These are phyloP conservation scores for Sminthurinus signatus DNA, from an alignment of 1,140 invertebrate genomes.

Conservation along the genomic window DNA sequence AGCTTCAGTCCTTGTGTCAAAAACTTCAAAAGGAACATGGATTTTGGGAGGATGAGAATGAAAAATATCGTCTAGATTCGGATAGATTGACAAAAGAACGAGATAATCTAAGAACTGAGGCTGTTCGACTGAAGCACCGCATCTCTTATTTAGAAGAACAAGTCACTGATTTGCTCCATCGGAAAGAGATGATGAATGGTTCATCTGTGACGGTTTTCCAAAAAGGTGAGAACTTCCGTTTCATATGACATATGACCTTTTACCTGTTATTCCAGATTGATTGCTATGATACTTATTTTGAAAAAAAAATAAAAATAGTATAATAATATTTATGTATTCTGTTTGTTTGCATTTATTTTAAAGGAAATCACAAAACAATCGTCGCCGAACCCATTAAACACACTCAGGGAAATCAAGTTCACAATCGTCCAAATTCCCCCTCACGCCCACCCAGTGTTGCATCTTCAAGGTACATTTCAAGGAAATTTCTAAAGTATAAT, in stretches of 20 bases:
- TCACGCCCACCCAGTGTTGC: conserved; percentile 31
- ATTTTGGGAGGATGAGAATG: conserved; percentile 49
- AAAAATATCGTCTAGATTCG: conserved; percentile 24
- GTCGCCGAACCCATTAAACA: conserved; percentile 36
- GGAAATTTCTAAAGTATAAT: no score
- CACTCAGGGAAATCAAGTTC: neutral
- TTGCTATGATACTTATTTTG: no score
- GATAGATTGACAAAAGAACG: conserved; percentile 41
- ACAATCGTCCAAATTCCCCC: conserved; percentile 25
- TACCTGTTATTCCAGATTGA: no score
- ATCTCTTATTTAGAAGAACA: conserved; percentile 85
- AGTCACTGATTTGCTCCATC: conserved; percentile 45
- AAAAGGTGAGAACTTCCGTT: no score
- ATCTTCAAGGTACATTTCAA: conserved; percentile 19
- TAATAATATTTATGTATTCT: no score
- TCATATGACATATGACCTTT: no score
- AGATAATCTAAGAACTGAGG: conserved; percentile 62
- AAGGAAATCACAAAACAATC: conserved; percentile 39
- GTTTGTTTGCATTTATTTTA: no score
- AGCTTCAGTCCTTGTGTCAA: conserved; percentile 35
- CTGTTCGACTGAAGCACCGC: conserved; percentile 72
- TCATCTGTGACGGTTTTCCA: conserved; percentile 40
- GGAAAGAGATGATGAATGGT: conserved; percentile 27
- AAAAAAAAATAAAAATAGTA: no score
- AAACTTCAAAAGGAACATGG: conserved; percentile 37